These are phyloP conservation scores for Diglossa cyanea DNA, from an alignment of 2,797 vertebrate genomes.

Conservation along the genomic window DNA sequence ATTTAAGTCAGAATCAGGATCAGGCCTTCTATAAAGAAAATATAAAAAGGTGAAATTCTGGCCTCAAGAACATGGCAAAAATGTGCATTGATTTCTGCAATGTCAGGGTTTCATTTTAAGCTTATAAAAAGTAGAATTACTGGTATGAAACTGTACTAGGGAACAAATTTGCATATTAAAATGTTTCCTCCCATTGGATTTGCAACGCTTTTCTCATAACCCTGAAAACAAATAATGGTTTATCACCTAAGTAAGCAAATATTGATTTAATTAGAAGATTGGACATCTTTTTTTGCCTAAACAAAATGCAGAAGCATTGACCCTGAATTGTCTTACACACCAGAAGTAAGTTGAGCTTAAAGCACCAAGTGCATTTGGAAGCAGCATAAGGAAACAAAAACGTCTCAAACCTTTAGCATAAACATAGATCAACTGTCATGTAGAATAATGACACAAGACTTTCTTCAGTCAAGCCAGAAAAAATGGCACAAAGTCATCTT, in stretches of 20 bases:
- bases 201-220: not conserved
- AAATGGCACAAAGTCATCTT: not conserved
- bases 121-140: not conserved
- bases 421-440: conserved; percentile 51
- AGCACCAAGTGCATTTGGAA: not conserved
- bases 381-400: conserved; percentile 24
- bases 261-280: conserved; percentile 38
- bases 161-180: not conserved
- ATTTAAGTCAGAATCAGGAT: not conserved
- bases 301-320: conserved; percentile 5
- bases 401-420: conserved; percentile 42
- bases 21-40: not conserved
- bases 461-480: conserved; percentile 22
- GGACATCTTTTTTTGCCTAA: not conserved
- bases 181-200: not conserved
- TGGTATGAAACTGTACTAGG: not conserved
- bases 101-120: not conserved
- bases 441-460: conserved; percentile 46
- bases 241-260: not conserved
- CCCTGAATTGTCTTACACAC: conserved; percentile 36
- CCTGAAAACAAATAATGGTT: not conserved
- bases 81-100: not conserved
- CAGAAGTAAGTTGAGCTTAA: not conserved
- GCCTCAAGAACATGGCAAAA: not conserved
- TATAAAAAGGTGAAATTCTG: not conserved